Evolutionary conservation across 2,888 invertebrate species (phyloP).

Genomic region (Philhelius pedissequus): DNA sequence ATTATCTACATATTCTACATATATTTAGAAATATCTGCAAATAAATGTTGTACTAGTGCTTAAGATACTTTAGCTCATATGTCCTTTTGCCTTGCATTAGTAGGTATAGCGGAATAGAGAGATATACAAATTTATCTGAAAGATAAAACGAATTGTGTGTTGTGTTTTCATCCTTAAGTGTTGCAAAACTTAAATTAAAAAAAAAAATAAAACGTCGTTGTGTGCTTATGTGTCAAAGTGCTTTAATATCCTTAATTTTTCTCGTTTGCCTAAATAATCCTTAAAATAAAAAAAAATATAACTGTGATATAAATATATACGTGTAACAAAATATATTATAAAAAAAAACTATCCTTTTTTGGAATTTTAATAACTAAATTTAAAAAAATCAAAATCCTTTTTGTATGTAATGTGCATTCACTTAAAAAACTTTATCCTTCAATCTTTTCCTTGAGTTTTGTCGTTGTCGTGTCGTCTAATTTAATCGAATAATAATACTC

Average conservation of each 20-base stretch:
- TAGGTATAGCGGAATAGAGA: slow-evolving; percentile 2
- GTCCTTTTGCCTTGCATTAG: background rate
- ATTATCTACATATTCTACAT: background rate
- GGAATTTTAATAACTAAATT: background rate
- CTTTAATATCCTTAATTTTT: slow-evolving; percentile 38
- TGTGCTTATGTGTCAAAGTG: slow-evolving; percentile 66
- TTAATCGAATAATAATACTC: slow-evolving; percentile 43
- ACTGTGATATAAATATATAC: slow-evolving; percentile 56
- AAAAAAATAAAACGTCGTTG: slow-evolving; percentile 18
- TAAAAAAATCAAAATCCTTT: background rate
- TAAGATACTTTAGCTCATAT: slow-evolving; percentile 34
- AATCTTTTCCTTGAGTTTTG: background rate
- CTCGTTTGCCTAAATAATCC: slow-evolving; percentile 18
- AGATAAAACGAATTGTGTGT: background rate
- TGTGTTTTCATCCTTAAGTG: background rate
- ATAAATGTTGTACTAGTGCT: slow-evolving; percentile 57
- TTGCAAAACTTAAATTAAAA: background rate
- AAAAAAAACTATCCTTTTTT: slow-evolving; percentile 28
- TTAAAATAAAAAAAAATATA: slow-evolving; percentile 27
- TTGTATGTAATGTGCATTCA: slow-evolving; percentile 43
- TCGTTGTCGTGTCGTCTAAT: slow-evolving; percentile 17
- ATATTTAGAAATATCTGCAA: background rate
- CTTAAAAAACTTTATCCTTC: slow-evolving; percentile 14
- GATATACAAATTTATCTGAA: background rate
- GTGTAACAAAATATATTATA: background rate